Conservation (phyloP, 2,113 vertebrate genomes). For the Lathamus discolor region DNA sequence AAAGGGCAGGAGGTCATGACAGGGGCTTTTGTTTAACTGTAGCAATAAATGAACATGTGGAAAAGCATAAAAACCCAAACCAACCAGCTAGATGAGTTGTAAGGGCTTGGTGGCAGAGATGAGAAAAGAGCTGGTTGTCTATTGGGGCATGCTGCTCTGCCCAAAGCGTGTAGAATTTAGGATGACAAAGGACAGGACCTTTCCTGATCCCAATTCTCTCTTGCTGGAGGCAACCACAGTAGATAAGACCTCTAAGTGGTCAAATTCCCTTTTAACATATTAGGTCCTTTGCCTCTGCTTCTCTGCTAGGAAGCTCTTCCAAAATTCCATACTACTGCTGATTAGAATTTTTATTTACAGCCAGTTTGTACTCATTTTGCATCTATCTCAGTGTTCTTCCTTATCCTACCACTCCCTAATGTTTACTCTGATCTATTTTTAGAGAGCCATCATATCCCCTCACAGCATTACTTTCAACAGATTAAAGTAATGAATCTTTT, state of each 20-base stretch:
- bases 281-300: not conserved
- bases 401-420: not conserved
- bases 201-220: not conserved
- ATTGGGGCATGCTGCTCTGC: not conserved
- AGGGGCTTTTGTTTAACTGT: not conserved
- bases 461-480: not conserved
- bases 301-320: not conserved
- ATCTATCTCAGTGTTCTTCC: not conserved
- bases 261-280: not conserved
- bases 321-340: not conserved
- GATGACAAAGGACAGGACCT: not conserved
- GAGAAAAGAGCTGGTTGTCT: not conserved
- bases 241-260: not conserved
- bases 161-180: not conserved
- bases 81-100: not conserved
- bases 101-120: not conserved
- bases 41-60: not conserved
- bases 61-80: not conserved
- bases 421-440: slow-evolving; percentile 50
- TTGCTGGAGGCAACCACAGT: not conserved
- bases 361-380: not conserved
- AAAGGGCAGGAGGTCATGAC: not conserved
- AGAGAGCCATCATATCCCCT: slow-evolving; percentile 3
- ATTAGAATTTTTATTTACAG: not conserved
- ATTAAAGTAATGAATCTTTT: slow-evolving; percentile 42